Conservation (phyloP, 2,113 vertebrate species). For the Synodontis membranacea region DNA sequence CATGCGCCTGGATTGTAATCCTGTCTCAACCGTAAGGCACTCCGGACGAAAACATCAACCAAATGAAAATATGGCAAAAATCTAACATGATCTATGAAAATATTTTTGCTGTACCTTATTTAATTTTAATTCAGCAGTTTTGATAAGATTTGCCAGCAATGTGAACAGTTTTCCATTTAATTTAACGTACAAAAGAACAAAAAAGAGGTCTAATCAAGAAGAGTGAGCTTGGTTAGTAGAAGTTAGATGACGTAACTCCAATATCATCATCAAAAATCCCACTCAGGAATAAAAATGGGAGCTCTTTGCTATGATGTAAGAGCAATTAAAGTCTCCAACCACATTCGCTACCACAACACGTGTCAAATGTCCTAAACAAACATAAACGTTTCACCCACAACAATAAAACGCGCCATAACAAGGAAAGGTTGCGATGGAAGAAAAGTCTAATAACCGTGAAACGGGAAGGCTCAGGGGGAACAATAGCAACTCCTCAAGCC, state of each 20-base stretch:
- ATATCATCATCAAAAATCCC: background rate
- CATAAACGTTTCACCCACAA: background rate
- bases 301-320: background rate
- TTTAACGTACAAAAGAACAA: background rate
- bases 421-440: background rate
- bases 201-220: background rate
- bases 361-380: constrained; percentile 3
- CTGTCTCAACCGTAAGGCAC: background rate
- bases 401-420: background rate
- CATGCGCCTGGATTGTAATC: background rate
- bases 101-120: background rate
- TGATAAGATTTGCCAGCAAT: background rate
- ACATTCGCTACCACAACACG: background rate
- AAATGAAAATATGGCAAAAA: background rate
- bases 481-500: constrained; percentile 35
- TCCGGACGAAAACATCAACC: background rate
- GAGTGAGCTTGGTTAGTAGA: background rate
- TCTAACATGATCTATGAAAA: background rate
- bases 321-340: background rate
- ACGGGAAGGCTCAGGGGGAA: background rate
- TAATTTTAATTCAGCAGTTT: background rate
- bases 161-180: background rate
- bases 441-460: constrained; percentile 22
- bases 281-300: background rate
- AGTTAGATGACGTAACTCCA: background rate